Evolutionary conservation across 2,797 vertebrate species (phyloP).

Genomic region (Peromyscus aztecus): DNA sequence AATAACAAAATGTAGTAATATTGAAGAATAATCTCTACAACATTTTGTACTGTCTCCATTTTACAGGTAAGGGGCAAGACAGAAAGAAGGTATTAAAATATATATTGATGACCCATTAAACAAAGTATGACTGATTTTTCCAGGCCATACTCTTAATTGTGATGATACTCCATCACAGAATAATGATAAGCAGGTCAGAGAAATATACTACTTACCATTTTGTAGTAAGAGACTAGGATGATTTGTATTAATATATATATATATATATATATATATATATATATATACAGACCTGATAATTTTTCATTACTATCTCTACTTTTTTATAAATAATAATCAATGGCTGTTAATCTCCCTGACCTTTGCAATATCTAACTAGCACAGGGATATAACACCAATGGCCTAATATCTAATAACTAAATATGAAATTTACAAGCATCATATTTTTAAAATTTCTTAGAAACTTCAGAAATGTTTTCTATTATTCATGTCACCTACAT

Average conservation of each 20-base stretch:
- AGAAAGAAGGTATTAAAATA: neutral
- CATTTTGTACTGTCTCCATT: neutral
- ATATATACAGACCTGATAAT: no score
- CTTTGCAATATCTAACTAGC: neutral
- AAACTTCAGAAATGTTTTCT: neutral
- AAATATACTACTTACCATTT: neutral
- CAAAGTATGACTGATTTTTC: neutral
- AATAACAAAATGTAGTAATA: neutral
- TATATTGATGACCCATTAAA: neutral
- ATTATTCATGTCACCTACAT: neutral
- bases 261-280: no score
- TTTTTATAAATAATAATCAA: neutral
- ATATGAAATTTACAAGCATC: neutral
- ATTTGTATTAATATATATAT: neutral
- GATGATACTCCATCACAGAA: neutral
- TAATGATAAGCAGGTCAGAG: neutral
- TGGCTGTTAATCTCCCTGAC: neutral
- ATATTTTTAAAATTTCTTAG: neutral
- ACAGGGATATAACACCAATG: neutral
- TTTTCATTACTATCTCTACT: neutral
- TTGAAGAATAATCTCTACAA: neutral
- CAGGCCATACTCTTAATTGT: neutral
- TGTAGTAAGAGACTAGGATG: neutral
- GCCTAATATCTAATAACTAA: neutral
- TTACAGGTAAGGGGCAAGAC: neutral